These are phyloP conservation scores for Ametastegia equiseti DNA, from an alignment of 2,888 invertebrate genomes.

Conservation along the genomic window DNA sequence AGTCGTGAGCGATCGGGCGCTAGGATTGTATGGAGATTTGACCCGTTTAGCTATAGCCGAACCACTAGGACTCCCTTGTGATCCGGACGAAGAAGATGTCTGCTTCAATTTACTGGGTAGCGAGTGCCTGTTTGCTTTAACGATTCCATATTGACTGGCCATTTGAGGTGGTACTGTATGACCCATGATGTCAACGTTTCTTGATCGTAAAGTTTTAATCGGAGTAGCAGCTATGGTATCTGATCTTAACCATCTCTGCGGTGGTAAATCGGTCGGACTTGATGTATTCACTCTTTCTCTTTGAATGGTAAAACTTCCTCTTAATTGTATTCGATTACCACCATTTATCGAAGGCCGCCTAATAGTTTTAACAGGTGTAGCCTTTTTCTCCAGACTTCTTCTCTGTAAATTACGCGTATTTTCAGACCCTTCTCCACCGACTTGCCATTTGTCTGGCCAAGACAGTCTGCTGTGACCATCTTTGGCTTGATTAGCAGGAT, in stretches of 20 bases:
- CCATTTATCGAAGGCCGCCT: conserved; percentile 70
- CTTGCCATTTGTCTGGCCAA: conserved; percentile 60
- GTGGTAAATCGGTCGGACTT: conserved; percentile 58
- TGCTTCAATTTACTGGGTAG: conserved; percentile 67
- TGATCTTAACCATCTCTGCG: conserved; percentile 74
- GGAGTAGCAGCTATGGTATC: conserved; percentile 74
- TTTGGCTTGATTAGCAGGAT: conserved; percentile 74
- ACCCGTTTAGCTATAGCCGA: conserved; percentile 69
- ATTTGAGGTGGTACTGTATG: conserved; percentile 70
- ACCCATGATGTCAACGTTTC: conserved; percentile 73
- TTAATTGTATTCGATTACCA: conserved; percentile 64
- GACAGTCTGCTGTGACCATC: conserved; percentile 66
- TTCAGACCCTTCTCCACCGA: conserved; percentile 22
- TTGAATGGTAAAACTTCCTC: conserved; percentile 65
- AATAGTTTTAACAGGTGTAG: conserved; percentile 69
- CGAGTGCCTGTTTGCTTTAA: conserved; percentile 67
- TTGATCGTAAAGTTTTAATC: conserved; percentile 73
- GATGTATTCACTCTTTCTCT: conserved; percentile 55
- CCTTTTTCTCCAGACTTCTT: conserved; percentile 72
- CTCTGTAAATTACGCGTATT: conserved; percentile 64
- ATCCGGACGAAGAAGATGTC: conserved; percentile 44
- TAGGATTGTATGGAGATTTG: conserved; percentile 70
- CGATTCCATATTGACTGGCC: conserved; percentile 69
- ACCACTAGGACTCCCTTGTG: conserved; percentile 47
- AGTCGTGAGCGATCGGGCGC: conserved; percentile 69